Evolutionary conservation across 2,797 vertebrate genomes (phyloP), one percentile per base, ranked within the genome.

Genomic region (Sus cebifrons): DNA sequence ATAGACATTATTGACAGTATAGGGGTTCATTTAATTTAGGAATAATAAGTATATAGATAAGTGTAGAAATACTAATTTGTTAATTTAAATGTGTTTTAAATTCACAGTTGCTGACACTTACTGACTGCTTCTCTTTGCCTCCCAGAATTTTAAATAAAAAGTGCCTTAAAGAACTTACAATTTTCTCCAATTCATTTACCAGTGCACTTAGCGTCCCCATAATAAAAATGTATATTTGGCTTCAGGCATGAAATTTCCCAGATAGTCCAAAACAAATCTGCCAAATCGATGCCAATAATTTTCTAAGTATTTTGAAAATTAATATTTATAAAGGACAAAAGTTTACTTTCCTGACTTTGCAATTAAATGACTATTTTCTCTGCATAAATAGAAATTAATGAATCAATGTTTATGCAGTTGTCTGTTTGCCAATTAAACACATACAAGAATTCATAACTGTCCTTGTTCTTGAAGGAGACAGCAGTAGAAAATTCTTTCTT

Each of bases 301-400:
- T 88, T 87, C 65, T 78, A 92, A 82, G 71, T 85, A 91, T 97
- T 97, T 96, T 92, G 40, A 78, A 95, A 94, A 91, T 91, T 89
- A 92, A 79, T 96, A 93, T 96, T 95, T 95, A 85, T 95, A 89
- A 97, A 94, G 52, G 67, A 77, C 25, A 0, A 94, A 97, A 81
- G 82, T 2, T 86, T 95, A 64, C 64, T 96, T 89, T 93, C 58
- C 16, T 90, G 75, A 96, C 23, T 97, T 97, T 94, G 73, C 32
- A 96, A 92, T 96, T 97, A 95, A 94, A 90, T 92, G 13, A 93
- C 65, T 84, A 93, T 96, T 97, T 97, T 94, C 74, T 95, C 60
- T 89, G 95, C 68, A 70, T 44, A 92, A 96, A 71, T 67, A 94
- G 75, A 95, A 97, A 95, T 84, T 95, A 97, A 96, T 96, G 68